Evolutionary conservation across 2,888 invertebrate genomes (phyloP).

Genomic region (Caenorhabditis angaria): DNA sequence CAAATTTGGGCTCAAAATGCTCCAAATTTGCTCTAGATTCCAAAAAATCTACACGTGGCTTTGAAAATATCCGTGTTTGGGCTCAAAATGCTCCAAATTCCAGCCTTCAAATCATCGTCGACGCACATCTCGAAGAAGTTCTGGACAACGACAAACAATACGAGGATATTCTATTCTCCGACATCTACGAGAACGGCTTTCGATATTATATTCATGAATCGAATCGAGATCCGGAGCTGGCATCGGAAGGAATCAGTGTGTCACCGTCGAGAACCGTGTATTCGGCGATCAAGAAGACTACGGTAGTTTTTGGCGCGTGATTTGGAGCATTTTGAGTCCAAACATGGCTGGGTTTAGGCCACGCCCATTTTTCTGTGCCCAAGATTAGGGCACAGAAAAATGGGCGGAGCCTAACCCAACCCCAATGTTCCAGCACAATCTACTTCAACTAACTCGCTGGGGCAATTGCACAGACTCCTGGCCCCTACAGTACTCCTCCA

Average conservation of each 20-base stretch:
- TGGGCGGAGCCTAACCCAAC: too few relatives aligned
- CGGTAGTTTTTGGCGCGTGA: conserved; percentile 35
- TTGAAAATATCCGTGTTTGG: neutral
- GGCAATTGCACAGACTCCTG: conserved; percentile 53
- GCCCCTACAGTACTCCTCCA: conserved; percentile 39
- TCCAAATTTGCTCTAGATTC: too few relatives aligned
- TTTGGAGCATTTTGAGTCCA: neutral
- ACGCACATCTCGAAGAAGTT: conserved; percentile 60
- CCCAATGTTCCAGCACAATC: conserved; percentile 42
- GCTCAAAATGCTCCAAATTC: neutral
- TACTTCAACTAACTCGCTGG: conserved; percentile 43
- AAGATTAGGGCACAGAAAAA: too few relatives aligned
- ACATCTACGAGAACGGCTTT: conserved; percentile 65
- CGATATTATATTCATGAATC: conserved; percentile 62
- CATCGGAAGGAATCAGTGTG: conserved; percentile 68
- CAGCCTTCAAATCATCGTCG: conserved; percentile 56
- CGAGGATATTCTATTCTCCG: conserved; percentile 47
- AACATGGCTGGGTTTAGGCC: neutral
- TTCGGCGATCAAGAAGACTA: conserved; percentile 58
- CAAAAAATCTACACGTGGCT: too few relatives aligned
- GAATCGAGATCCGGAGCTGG: conserved; percentile 50
- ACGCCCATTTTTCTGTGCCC: too few relatives aligned
- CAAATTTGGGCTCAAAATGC: neutral
- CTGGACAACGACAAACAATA: conserved; percentile 36
- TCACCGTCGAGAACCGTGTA: conserved; percentile 61